phyloP scores from a whole-genome alignment of 2,888 invertebrate species.

The Thera obeliscata region DNA sequence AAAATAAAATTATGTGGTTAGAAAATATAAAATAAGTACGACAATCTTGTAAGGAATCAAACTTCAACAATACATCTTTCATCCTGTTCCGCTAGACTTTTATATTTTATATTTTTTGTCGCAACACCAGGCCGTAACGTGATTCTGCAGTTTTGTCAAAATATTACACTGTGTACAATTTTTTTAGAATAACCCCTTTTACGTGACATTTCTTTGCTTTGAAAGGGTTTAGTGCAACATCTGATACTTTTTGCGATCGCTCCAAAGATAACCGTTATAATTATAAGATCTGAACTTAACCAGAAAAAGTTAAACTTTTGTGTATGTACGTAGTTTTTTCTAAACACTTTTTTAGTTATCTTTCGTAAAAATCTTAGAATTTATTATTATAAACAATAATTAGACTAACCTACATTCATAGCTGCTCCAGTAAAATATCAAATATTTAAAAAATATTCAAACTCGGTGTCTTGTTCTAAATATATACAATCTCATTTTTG shows the following conservation, averaged over 20 bases:
- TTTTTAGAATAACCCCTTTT: constrained; percentile 69
- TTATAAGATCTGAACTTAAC: constrained; percentile 47
- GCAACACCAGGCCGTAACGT: constrained; percentile 47
- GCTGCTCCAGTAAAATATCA: too few relatives aligned
- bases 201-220: constrained; percentile 45
- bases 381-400: too few relatives aligned
- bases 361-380: too few relatives aligned
- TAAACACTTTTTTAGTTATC: neutral
- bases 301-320: neutral
- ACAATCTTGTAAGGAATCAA: constrained; percentile 18
- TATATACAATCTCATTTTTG: constrained; percentile 79
- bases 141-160: constrained; percentile 74
- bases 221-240: constrained; percentile 62
- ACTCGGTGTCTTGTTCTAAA: constrained; percentile 77
- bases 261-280: constrained; percentile 59
- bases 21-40: too few relatives aligned
- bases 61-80: constrained; percentile 14
- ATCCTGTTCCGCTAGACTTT: constrained; percentile 46
- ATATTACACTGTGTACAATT: constrained; percentile 75
- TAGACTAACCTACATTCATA: too few relatives aligned
- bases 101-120: constrained; percentile 40
- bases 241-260: constrained; percentile 67
- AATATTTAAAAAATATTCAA: constrained; percentile 65
- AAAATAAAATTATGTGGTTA: too few relatives aligned
- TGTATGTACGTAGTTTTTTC: neutral